Evolutionary conservation across 2,797 vertebrate species (phyloP), one percentile per base, ranked within the genome.

Genomic region (Sandelia bainsii): DNA sequence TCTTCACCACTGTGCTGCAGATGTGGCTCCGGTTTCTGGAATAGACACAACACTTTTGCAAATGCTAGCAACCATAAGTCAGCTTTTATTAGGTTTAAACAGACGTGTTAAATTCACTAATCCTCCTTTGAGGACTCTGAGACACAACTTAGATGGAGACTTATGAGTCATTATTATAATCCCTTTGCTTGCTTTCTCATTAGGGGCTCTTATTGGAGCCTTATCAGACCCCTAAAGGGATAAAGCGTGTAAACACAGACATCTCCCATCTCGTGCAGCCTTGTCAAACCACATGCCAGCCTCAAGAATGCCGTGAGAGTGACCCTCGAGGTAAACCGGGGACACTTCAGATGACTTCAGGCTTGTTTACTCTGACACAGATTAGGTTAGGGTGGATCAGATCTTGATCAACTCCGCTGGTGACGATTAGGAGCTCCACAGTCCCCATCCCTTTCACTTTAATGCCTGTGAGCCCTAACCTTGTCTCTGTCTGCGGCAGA

Each of bases 381-480:
- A 69, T 25, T 44, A 22, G 58, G 60, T 72, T 53, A 62, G 77
- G 80, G 78, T 71, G 58, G 72, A 50, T 65, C 60, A 45, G 27
- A 57, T 58, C 54, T 68, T 13, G 14, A 79, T 73, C 73, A 22
- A 81, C 45, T 57, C 57, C 17, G n/a, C 48, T 67, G 39, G 17
- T 68, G 51, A 65, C 58, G 56, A 51, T 57, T 74, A 64, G 56
- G 46, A 69, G 50, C 52, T 34, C 29, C 32, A 57, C 65, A 59
- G 69, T 61, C 59, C 65, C n/a, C n/a, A 8, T 12, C 12, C 53
- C 34, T 72, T 75, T 67, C 42, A 63, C 71, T 59, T 61, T 6
- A 57, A 44, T 48, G 57, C 20, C 67, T n/a, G 8, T 61, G 29
- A 62, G 67, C 59, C 25, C 8, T 52, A 46, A 62, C 46, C 37